Conservation (phyloP, 2,113 vertebrate species). For the Dicentrarchus labrax region DNA sequence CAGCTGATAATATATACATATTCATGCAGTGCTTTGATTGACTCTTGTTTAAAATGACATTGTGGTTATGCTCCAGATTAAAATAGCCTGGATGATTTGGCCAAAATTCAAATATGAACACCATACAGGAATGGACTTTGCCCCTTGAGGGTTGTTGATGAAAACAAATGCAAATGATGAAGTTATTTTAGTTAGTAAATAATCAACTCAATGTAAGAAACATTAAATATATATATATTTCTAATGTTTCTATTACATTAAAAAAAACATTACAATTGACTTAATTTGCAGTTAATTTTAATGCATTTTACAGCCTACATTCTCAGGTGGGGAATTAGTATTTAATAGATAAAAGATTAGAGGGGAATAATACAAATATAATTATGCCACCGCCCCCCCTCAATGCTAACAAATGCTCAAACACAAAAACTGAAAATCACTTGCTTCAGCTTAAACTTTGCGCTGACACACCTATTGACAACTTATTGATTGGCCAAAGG, state of each 20-base stretch:
- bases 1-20: background rate
- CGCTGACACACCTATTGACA: slow-evolving; percentile 4
- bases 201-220: background rate
- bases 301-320: background rate
- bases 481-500: slow-evolving; percentile 62
- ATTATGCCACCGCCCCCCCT: background rate
- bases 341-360: background rate
- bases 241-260: background rate
- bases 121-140: background rate
- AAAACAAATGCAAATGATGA: slow-evolving; percentile 5
- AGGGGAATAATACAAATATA: background rate
- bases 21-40: background rate
- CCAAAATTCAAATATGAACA: background rate
- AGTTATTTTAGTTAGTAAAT: background rate
- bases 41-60: background rate
- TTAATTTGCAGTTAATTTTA: background rate
- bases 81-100: background rate
- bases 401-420: background rate
- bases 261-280: background rate
- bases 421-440: slow-evolving; percentile 10
- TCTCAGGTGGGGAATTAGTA: background rate
- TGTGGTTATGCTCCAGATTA: no score
- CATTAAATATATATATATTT: background rate
- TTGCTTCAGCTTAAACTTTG: background rate
- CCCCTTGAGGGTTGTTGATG: background rate